Percentiles rank a stretch among this genome's conserved stretches.
Conservation (phyloP, 2,797 vertebrate species). For the Pogonophryne albipinna region DNA sequence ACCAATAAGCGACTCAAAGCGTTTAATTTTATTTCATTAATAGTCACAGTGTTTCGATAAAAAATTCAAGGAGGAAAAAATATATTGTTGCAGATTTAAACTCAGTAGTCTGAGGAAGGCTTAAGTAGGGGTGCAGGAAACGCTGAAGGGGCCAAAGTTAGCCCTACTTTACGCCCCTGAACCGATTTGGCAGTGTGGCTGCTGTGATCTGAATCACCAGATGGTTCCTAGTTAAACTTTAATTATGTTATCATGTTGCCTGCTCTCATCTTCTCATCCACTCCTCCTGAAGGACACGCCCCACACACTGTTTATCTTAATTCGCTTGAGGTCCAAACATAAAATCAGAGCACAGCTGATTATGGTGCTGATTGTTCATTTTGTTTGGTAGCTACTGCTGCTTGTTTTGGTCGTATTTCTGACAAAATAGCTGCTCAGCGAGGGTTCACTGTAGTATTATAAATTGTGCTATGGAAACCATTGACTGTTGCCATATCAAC, state of each 20-base stretch:
- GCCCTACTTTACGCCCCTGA: too few relatives aligned
- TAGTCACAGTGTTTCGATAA: neutral
- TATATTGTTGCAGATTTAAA: neutral
- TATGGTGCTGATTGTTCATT: neutral
- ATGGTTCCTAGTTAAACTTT: too few relatives aligned
- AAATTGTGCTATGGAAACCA: neutral
- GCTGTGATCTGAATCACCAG: too few relatives aligned
- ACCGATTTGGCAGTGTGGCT: too few relatives aligned
- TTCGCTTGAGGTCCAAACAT: too few relatives aligned
- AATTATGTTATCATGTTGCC: too few relatives aligned
- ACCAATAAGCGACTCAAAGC: neutral
- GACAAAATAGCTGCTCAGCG: neutral
- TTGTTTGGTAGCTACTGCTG: slow-evolving; percentile 1
- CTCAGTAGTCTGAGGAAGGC: too few relatives aligned
- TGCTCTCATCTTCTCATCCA: too few relatives aligned
- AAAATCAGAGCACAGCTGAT: neutral
- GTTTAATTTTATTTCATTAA: neutral
- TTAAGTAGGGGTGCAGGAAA: too few relatives aligned
- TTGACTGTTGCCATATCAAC: neutral
- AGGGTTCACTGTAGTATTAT: neutral
- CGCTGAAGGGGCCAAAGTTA: too few relatives aligned
- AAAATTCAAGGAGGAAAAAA: neutral
- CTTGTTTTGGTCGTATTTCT: neutral
- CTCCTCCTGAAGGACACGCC: neutral
- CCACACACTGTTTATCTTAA: neutral